Conservation (phyloP, 1,140 invertebrate species). For the Drosophila ficusphila region DNA sequence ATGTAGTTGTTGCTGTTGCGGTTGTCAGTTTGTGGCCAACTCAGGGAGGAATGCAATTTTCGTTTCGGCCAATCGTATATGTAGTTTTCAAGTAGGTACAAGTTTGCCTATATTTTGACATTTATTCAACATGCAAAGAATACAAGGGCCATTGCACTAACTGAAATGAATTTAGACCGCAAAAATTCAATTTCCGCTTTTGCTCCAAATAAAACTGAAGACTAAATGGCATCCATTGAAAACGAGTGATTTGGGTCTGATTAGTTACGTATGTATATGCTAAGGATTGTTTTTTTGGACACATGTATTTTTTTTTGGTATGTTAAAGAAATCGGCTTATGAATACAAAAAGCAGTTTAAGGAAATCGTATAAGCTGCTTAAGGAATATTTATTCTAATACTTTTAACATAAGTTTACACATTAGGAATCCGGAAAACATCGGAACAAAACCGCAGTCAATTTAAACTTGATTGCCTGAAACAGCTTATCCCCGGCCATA, state of each 20-base stretch:
- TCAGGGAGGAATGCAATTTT: constrained; percentile 51
- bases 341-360: background rate
- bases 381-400: constrained; percentile 5
- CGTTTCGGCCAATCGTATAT: constrained; percentile 20
- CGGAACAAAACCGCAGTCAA: constrained; percentile 14
- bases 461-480: constrained; percentile 29
- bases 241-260: constrained; percentile 38
- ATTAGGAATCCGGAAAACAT: background rate
- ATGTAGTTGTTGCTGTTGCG: constrained; percentile 29
- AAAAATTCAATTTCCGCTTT: constrained; percentile 51
- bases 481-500: constrained; percentile 26
- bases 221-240: constrained; percentile 28
- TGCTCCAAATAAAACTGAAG: constrained; percentile 10
- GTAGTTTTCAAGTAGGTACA: constrained; percentile 35
- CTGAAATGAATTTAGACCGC: constrained; percentile 27
- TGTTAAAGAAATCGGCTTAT: constrained; percentile 13
- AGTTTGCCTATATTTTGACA: constrained; percentile 35
- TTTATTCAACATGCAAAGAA: constrained; percentile 32
- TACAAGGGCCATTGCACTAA: constrained; percentile 11
- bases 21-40: constrained; percentile 48
- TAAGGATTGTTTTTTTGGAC: background rate
- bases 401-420: constrained; percentile 9
- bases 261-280: constrained; percentile 12
- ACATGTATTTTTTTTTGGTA: constrained; percentile 13
- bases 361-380: background rate